A percentile compares a stretch with the other conserved stretches of the same genome.
Evolutionary conservation across 1,140 invertebrate genomes (phyloP).

Genomic region (Agrilus planipennis): DNA sequence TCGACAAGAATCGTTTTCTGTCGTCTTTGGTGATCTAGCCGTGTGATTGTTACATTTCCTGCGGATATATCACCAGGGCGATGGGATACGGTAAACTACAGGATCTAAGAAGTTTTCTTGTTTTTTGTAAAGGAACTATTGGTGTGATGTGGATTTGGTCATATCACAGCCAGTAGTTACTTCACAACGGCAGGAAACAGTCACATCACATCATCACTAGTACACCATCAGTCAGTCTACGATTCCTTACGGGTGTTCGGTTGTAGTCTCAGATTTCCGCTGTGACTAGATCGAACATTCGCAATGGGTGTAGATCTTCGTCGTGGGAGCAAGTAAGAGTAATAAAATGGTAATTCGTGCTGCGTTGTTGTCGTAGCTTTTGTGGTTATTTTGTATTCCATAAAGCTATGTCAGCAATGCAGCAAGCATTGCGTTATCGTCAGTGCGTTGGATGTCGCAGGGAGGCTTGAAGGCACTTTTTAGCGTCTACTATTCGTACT

Average conservation of each 20-base stretch:
- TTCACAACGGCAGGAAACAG: conserved; percentile 15
- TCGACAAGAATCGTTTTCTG: conserved; percentile 5
- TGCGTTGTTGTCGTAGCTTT: conserved; percentile 32
- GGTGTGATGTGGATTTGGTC: conserved; percentile 27
- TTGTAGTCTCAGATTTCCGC: conserved; percentile 25
- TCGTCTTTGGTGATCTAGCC: conserved; percentile 36
- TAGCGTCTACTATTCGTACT: too few species aligned
- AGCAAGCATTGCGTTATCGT: too few species aligned
- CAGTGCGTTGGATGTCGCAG: too few species aligned
- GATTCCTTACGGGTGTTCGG: conserved; percentile 25
- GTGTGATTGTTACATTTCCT: conserved; percentile 27
- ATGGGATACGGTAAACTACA: conserved; percentile 6
- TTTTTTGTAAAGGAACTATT: conserved; percentile 28
- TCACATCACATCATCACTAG: neutral
- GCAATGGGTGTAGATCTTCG: conserved; percentile 14
- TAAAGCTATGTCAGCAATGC: conserved; percentile 36
- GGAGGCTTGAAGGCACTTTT: too few species aligned
- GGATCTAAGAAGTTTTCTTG: neutral
- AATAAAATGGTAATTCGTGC: conserved; percentile 14
- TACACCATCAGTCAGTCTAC: too few species aligned
- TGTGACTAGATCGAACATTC: conserved; percentile 37
- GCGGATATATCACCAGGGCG: conserved; percentile 25
- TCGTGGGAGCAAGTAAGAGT: neutral
- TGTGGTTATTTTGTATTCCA: conserved; percentile 18
- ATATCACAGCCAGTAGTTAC: conserved; percentile 36